Percentiles rank a stretch among this genome's conserved stretches.
Conservation (phyloP, 2,888 invertebrate species). For the Cryptus armator region DNA sequence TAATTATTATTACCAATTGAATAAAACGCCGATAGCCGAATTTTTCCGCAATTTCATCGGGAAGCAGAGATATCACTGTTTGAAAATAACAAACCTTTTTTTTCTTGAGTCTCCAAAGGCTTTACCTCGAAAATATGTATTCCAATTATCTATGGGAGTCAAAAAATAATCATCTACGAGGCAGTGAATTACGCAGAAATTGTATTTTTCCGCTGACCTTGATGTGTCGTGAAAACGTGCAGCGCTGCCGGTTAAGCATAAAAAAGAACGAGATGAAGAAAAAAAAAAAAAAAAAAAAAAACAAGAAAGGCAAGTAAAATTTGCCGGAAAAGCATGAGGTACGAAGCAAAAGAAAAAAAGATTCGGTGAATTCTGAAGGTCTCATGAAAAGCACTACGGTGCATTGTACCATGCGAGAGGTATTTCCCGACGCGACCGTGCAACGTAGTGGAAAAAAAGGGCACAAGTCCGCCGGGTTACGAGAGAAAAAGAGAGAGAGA, state of each 20-base stretch:
- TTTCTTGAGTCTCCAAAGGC: not conserved
- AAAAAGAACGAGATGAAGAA: constrained; percentile 13
- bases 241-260: constrained; percentile 47
- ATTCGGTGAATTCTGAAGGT: constrained; percentile 23
- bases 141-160: constrained; percentile 9
- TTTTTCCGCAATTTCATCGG: no score
- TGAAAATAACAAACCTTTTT: not conserved
- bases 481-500: no score
- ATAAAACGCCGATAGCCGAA: no score
- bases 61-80: no score
- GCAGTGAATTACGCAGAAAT: constrained; percentile 3
- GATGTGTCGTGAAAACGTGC: constrained; percentile 2
- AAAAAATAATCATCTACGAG: not conserved
- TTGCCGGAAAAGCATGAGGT: constrained; percentile 4
- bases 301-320: constrained; percentile 41
- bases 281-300: constrained; percentile 21
- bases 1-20: no score
- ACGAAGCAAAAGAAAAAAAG: constrained; percentile 12
- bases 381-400: constrained; percentile 46
- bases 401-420: constrained; percentile 20
- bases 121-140: not conserved
- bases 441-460: constrained; percentile 31
- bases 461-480: constrained; percentile 1
- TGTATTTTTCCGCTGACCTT: constrained; percentile 2
- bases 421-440: constrained; percentile 14